A percentile compares a stretch with the other conserved stretches of the same genome.
These are phyloP conservation scores for Eristalis pertinax DNA, from an alignment of 2,888 invertebrate species.

Conservation along the genomic window DNA sequence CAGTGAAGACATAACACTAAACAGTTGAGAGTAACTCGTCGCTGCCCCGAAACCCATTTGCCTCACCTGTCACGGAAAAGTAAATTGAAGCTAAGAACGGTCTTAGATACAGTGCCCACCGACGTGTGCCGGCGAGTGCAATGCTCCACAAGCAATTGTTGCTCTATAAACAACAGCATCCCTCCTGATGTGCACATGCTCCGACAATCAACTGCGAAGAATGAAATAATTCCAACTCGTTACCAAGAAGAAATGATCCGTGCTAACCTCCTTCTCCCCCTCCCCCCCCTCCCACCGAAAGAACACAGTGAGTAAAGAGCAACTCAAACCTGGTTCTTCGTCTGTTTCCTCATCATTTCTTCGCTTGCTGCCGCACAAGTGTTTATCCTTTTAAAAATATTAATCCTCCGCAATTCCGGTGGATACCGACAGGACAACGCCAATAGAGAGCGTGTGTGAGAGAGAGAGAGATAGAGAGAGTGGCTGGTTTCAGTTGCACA, in stretches of 20 bases:
- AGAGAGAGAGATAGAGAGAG: neutral
- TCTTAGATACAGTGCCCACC: slow-evolving; percentile 1
- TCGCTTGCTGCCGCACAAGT: slow-evolving; percentile 12
- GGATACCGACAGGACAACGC: slow-evolving; percentile 29
- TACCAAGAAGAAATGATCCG: slow-evolving; percentile 31
- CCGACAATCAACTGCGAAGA: slow-evolving; percentile 6
- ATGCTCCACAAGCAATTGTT: slow-evolving; percentile 43
- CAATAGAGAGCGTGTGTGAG: neutral
- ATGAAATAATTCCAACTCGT: slow-evolving; percentile 19
- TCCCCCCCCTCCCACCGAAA: neutral
- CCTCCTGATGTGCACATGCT: neutral
- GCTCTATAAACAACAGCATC: slow-evolving; percentile 48
- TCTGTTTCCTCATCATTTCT: neutral
- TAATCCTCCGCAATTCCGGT: slow-evolving; percentile 57
- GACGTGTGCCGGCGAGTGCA: slow-evolving; percentile 4
- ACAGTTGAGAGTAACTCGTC: neutral
- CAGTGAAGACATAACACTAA: slow-evolving; percentile 26
- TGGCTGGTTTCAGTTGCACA: neutral
- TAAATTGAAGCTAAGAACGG: slow-evolving; percentile 9
- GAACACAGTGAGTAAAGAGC: slow-evolving; percentile 59
- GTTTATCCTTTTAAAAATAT: slow-evolving; percentile 71
- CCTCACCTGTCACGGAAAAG: slow-evolving; percentile 34
- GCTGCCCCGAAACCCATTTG: slow-evolving; percentile 3
- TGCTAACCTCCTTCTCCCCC: neutral
- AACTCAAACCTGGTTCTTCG: slow-evolving; percentile 27